phyloP scores from a whole-genome alignment of 2,888 invertebrate genomes.

The Octonoba sinensis region DNA sequence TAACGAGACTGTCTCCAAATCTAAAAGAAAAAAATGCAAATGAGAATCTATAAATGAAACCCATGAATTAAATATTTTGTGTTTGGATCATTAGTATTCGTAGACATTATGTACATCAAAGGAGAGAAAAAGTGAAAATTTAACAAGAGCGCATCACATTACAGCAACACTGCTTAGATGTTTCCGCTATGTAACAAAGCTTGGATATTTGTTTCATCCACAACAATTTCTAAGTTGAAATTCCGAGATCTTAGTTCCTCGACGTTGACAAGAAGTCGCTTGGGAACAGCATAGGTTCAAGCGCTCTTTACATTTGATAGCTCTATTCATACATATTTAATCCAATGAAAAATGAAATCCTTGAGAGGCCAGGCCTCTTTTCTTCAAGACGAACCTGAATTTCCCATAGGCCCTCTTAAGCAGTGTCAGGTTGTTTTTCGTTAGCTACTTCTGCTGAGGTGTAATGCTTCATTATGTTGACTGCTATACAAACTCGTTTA shows the following conservation, averaged over 20 bases:
- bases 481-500: too few species aligned
- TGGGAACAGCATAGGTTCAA: constrained; percentile 32
- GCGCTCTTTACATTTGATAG: constrained; percentile 37
- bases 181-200: too few species aligned
- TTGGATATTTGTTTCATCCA: background rate
- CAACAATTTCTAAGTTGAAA: background rate
- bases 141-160: too few species aligned
- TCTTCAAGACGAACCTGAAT: background rate
- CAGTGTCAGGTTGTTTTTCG: constrained; percentile 38
- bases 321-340: constrained; percentile 47
- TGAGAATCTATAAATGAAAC: too few species aligned
- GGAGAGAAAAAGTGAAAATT: too few species aligned
- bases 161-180: too few species aligned
- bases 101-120: too few species aligned
- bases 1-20: too few species aligned
- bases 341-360: constrained; percentile 58
- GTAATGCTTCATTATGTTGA: constrained; percentile 22
- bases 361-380: constrained; percentile 10
- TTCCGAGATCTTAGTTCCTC: constrained; percentile 10
- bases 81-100: too few species aligned
- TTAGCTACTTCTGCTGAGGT: constrained; percentile 28
- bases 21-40: too few species aligned
- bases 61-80: too few species aligned
- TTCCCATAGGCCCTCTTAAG: constrained; percentile 47
- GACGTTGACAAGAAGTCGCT: constrained; percentile 39